Percentiles rank a stretch among this genome's conserved stretches.
Conservation (phyloP, 2,113 vertebrate species). For the Naja naja region DNA sequence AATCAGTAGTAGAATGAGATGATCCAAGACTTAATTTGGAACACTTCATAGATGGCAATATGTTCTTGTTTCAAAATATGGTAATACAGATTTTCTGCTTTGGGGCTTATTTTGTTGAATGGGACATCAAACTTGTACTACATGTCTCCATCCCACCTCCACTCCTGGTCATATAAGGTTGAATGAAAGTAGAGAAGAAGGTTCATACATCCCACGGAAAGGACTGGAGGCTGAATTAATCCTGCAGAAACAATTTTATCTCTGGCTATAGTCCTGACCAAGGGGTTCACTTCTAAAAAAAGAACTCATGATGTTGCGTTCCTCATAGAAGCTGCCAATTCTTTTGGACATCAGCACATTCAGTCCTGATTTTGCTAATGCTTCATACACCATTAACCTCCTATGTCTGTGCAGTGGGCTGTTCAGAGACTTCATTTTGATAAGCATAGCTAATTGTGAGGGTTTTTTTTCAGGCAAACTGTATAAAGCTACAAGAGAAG, state of each 20-base stretch:
- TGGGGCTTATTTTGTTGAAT: not conserved
- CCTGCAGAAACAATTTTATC: not conserved
- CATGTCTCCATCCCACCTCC: not conserved
- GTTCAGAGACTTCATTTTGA: slow-evolving; percentile 11
- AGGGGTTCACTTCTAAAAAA: not conserved
- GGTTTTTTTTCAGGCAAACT: not conserved
- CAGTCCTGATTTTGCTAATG: slow-evolving; percentile 26
- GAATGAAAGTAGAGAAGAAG: not conserved
- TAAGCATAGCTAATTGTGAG: slow-evolving; percentile 3
- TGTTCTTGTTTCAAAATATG: not conserved
- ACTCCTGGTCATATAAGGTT: not conserved
- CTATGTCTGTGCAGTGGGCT: slow-evolving; percentile 12
- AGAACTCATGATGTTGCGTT: not conserved
- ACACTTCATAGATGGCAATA: not conserved
- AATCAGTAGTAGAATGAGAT: not conserved
- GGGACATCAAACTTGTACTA: not conserved
- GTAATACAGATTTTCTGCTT: not conserved
- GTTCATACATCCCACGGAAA: not conserved
- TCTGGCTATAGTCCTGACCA: not conserved
- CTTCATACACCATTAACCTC: slow-evolving; percentile 17
- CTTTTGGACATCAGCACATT: slow-evolving; percentile 15
- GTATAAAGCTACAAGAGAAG: not conserved
- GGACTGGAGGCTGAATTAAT: not conserved
- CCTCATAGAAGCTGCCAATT: slow-evolving; percentile 18
- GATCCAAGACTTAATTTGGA: not conserved